Base-by-base conservation (phyloP, 2,888 invertebrate genomes). In the Sarcophaga caerulescens region DNA sequence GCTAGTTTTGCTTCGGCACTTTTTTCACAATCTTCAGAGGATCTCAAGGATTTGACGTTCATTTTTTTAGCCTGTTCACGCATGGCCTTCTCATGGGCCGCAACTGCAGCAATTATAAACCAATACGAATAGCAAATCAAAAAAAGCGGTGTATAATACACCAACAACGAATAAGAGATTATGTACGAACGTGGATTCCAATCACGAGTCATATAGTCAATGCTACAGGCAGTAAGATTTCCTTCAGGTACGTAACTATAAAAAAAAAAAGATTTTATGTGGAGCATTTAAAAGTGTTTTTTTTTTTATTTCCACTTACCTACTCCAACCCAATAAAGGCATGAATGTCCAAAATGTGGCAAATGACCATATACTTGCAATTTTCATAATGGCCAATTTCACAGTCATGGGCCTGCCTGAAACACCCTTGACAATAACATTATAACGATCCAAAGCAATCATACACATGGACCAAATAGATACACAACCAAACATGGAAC, bases 391-490 rank as follows among this genome's bases (percentile, higher is more conserved):
- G 0, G 94, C 94, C 88, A 93, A 92, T 83, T 93, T 93, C 63
- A 94, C 93, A 4, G 95, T 94, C 89, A 95, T 92, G 23, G 94
- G 94, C 65, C 93, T 94, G 2, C 94, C 95, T 1, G 94, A 91
- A 88, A 95, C 93, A 88, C 97, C 97, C 92, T 97, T 97, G 23
- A 98, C 97, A 90, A 98, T 98, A 78, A 98, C 98, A 92, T 97
- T 97, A 94, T 98, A 98, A 87, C 98, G 95, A 92, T 98, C 98
- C 90, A 97, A 95, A 78, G 98, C 97, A 90, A 98, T 98, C 95
- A 96, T 95, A 2, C 96, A 96, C 97, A 98, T 97, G 17, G 97
- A 96, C 97, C 97, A 98, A 91, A 98, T 98, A 84, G 98, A 98
- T 88, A 95, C 95, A 90, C 97, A 96, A 85, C 98, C 98, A 91